Percentiles rank a stretch among this genome's conserved stretches.
Conservation (phyloP, 2,888 invertebrate species). For the Argyra leucocephala region DNA sequence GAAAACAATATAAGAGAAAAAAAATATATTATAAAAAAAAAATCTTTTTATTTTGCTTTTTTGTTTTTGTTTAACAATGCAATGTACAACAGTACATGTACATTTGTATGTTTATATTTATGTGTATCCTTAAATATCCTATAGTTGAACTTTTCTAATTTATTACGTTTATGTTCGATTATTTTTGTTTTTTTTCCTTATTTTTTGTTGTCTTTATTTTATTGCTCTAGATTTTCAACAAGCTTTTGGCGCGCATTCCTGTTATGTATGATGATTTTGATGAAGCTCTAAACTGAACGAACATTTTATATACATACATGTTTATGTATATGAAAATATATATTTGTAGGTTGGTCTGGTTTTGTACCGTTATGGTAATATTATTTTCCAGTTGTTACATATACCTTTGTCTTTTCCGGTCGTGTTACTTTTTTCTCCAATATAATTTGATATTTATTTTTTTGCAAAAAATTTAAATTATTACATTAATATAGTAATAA, state of each 20-base stretch:
- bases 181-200: neutral
- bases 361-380: constrained; percentile 1
- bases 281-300: neutral
- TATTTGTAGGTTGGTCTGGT: neutral
- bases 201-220: constrained; percentile 13
- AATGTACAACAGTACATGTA: too few species aligned
- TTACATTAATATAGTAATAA: too few species aligned
- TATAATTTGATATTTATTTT: too few species aligned
- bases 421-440: constrained; percentile 1
- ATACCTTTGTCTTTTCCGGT: constrained; percentile 1
- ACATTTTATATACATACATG: neutral
- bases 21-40: too few species aligned
- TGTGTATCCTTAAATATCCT: too few species aligned
- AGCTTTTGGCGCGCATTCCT: constrained; percentile 3
- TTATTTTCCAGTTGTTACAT: neutral
- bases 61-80: too few species aligned
- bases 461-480: too few species aligned
- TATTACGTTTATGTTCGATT: too few species aligned
- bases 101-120: too few species aligned
- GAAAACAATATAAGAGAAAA: too few species aligned
- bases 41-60: too few species aligned
- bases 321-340: neutral
- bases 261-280: neutral
- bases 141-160: too few species aligned
- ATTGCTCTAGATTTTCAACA: constrained; percentile 2